Conservation (phyloP, 2,113 vertebrate species). For the Ceuthmochares aereus region DNA sequence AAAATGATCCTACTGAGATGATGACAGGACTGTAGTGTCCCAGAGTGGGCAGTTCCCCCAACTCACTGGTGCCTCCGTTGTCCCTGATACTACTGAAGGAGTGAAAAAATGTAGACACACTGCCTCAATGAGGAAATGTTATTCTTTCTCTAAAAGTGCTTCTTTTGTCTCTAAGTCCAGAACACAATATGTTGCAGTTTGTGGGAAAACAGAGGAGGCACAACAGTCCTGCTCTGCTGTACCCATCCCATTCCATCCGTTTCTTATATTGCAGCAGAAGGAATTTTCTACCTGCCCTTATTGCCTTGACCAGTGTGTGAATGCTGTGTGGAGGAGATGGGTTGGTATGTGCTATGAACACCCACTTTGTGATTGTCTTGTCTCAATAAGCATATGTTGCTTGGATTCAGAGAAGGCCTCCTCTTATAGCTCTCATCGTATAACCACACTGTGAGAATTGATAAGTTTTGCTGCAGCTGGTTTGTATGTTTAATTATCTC, state of each 20-base stretch:
- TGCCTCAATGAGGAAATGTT: neutral
- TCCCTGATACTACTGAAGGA: neutral
- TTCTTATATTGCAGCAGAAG: neutral
- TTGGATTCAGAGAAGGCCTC: neutral
- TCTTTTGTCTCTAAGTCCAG: neutral
- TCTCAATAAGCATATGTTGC: neutral
- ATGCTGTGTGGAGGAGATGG: neutral
- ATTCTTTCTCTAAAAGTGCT: neutral
- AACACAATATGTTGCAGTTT: neutral
- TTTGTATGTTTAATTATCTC: too few relatives aligned
- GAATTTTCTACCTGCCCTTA: neutral
- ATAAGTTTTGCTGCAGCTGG: too few relatives aligned
- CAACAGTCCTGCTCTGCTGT: neutral
- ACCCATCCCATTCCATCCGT: neutral
- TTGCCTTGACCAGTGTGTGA: neutral
- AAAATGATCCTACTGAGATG: neutral
- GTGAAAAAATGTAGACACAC: neutral
- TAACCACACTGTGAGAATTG: neutral
- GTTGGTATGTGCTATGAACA: fast-evolving
- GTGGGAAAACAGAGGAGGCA: neutral
- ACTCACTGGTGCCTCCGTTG: neutral
- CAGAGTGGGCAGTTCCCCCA: neutral
- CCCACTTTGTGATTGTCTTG: neutral
- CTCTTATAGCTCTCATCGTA: neutral
- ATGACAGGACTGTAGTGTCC: neutral